Evolutionary conservation across 2,113 vertebrate species (phyloP).

Genomic region (Chloroceryle aenea): DNA sequence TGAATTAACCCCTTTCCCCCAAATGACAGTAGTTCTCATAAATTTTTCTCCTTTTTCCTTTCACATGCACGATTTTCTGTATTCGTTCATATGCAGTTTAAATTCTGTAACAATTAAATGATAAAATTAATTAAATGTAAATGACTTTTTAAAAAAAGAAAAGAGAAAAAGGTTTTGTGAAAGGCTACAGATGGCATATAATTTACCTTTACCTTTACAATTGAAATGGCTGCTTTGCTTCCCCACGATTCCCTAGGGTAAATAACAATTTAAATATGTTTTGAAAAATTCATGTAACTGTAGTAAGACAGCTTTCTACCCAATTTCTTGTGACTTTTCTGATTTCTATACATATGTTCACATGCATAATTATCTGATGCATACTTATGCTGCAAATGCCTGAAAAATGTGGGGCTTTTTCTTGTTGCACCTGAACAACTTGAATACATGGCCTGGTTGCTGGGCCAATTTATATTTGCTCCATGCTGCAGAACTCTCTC

Average conservation of each 20-base stretch:
- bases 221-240: slow-evolving; percentile 11
- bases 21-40: background rate
- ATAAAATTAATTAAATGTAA: slow-evolving; percentile 68
- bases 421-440: background rate
- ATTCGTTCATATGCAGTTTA: background rate
- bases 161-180: slow-evolving; percentile 1
- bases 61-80: background rate
- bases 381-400: background rate
- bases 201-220: slow-evolving; percentile 26
- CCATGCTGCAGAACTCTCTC: background rate
- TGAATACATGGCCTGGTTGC: background rate
- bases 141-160: slow-evolving; percentile 36
- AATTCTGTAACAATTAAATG: slow-evolving; percentile 56
- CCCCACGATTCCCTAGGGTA: slow-evolving; percentile 13
- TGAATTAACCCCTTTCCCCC: background rate
- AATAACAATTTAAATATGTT: slow-evolving; percentile 39
- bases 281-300: background rate
- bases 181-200: background rate
- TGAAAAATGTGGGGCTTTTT: background rate
- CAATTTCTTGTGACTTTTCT: background rate
- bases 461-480: background rate
- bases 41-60: background rate
- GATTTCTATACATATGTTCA: background rate
- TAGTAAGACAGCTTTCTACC: slow-evolving; percentile 3
- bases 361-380: background rate